Evolutionary conservation across 2,888 invertebrate genomes (phyloP).

Genomic region (Chrysopilus asiliformis): DNA sequence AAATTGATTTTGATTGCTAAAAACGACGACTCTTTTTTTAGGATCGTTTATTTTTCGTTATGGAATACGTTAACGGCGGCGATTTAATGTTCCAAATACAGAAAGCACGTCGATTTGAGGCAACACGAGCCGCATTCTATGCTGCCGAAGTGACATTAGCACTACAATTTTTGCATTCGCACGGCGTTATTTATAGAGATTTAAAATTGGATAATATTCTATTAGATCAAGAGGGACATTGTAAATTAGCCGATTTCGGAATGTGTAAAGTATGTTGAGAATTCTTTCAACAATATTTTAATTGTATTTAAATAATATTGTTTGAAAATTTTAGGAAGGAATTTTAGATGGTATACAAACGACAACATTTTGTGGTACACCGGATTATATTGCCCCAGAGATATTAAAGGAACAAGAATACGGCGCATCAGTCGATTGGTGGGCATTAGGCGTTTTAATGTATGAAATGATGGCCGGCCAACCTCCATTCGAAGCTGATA

Average conservation of each 20-base stretch:
- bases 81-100: constrained; percentile 99
- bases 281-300: constrained; percentile 1
- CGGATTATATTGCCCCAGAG: constrained; percentile 98
- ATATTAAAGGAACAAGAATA: constrained; percentile 88
- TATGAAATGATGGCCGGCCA: constrained; percentile 99
- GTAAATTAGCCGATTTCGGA: constrained; percentile 90
- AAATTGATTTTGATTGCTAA: not conserved
- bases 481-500: constrained; percentile 98
- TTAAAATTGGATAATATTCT: constrained; percentile 97
- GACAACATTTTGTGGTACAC: constrained; percentile 98
- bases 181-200: constrained; percentile 98
- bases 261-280: constrained; percentile 91
- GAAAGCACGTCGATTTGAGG: constrained; percentile 94
- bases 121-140: constrained; percentile 83
- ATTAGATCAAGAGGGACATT: constrained; percentile 89
- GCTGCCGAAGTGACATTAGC: constrained; percentile 98
- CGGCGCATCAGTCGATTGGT: constrained; percentile 84
- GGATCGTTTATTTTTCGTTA: constrained; percentile 94
- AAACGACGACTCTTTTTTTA: constrained; percentile 22
- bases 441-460: constrained; percentile 96
- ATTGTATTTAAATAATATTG: not conserved
- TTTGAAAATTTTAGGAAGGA: constrained; percentile 24
- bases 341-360: constrained; percentile 67
- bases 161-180: constrained; percentile 88
- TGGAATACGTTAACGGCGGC: constrained; percentile 99